Base-by-base conservation (phyloP, 1,140 invertebrate genomes). In the Meloidogyne hapla region DNA sequence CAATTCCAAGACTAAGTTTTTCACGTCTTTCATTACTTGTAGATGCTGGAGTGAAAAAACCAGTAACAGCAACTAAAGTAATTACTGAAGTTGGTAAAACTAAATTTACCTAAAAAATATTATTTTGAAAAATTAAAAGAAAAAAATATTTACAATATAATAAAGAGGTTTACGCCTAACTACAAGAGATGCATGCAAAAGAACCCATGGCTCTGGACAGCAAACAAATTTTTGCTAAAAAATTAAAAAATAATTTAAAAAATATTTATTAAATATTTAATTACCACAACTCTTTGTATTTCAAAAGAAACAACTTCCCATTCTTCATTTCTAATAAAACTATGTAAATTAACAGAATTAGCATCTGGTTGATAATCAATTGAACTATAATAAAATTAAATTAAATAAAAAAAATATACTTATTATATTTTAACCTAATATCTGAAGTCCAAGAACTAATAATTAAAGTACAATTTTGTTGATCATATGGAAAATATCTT, bases 321-420 rank as follows among this genome's bases (percentile, higher is more conserved):
- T 77, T 86, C 84, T 69, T 86, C 84, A 73, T 86, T 86, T 12
- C 84, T 85, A 66, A 86, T 86, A 66, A 86, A 86, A 42, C 85
- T 85, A 65, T 84, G 81, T 72, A 87, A 71, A 74, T 86, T 86
- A n/a, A 86, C 85, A 28, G 63, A 76, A 42, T 86, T 83, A 45
- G 79, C 82, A 67, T 86, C 84, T 15, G 85, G 76, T 21, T 74
- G 74, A 70, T 86, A 86, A 76, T 86, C 82, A 61, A 86, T 87
- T 56, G 81, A 84, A 56, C 78, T 77, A 74, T 84, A 81, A 4
- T 15, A 23, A 45, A 66, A n/a, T 38, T 38, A 26, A 40, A 1
- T 68, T 21, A 21, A 40, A 23, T 23, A 15, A 40, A 6, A 21
- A 18, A n/a, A n/a, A 67, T 9, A 9, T 67, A 25, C 21, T 9